Evolutionary conservation across 2,113 vertebrate species (phyloP).

Genomic region (Cryptotis parvus): DNA sequence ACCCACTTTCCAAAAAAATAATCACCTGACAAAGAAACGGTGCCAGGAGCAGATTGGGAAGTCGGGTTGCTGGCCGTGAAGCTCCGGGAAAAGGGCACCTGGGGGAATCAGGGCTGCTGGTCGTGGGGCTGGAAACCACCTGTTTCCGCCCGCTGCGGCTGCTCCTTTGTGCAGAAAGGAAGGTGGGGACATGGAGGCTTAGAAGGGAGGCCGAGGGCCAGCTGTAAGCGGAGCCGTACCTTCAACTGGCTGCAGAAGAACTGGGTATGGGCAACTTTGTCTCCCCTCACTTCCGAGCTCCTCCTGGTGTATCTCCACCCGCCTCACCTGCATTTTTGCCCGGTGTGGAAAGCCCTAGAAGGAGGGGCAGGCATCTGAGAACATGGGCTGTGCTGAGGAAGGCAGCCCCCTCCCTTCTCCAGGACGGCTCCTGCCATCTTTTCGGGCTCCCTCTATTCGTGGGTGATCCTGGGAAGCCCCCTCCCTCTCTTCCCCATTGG

Average conservation of each 20-base stretch:
- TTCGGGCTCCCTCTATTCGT: constrained; percentile 40
- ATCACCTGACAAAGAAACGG: constrained; percentile 1
- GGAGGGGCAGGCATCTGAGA: neutral
- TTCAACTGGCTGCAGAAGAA: neutral
- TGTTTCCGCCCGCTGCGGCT: neutral
- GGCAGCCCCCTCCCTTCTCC: neutral
- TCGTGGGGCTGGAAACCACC: neutral
- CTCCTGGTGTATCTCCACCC: neutral
- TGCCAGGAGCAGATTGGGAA: neutral
- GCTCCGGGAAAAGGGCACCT: neutral
- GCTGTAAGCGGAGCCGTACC: neutral
- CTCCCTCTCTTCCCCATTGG: constrained; percentile 65
- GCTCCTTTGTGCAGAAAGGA: constrained; percentile 30
- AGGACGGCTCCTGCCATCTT: constrained; percentile 40
- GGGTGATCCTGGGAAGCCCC: constrained; percentile 72
- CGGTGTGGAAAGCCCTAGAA: neutral
- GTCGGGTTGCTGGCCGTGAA: neutral
- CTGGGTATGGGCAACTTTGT: neutral
- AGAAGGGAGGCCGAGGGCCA: neutral
- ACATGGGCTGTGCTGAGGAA: neutral
- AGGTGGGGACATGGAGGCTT: neutral
- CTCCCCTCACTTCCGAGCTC: constrained; percentile 14
- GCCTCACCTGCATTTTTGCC: neutral
- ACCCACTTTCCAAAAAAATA: constrained; percentile 42
- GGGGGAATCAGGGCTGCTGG: neutral